These are phyloP conservation scores for Nudaria mundana DNA, from an alignment of 2,888 invertebrate genomes.

Conservation along the genomic window DNA sequence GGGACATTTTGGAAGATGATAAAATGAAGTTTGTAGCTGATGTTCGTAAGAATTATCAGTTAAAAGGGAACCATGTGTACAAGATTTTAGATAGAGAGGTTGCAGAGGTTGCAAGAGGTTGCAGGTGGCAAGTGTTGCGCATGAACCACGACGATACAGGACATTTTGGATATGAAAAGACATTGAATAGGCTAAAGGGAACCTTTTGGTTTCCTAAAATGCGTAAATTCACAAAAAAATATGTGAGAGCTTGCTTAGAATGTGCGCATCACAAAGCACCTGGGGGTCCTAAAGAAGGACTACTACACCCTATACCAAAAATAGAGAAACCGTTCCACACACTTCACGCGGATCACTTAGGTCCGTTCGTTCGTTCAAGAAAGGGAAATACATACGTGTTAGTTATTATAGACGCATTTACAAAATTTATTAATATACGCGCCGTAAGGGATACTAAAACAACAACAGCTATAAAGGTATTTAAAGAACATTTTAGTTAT, in stretches of 20 bases:
- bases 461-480: background rate
- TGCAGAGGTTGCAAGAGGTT: constrained; percentile 3
- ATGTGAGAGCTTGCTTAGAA: no score
- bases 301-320: constrained; percentile 9
- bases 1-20: background rate
- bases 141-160: constrained; percentile 47
- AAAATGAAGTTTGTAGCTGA: background rate
- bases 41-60: constrained; percentile 6
- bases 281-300: constrained; percentile 3
- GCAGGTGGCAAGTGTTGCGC: constrained; percentile 37
- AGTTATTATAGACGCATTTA: constrained; percentile 6
- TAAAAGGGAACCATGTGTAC: constrained; percentile 3
- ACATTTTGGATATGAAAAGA: constrained; percentile 8
- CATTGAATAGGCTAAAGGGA: background rate
- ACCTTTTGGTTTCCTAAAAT: constrained; percentile 12
- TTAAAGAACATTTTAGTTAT: constrained; percentile 3
- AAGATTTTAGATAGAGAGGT: background rate
- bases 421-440: constrained; percentile 6
- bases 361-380: constrained; percentile 11
- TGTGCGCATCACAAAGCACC: constrained; percentile 7
- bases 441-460: constrained; percentile 8
- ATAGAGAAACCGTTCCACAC: constrained; percentile 7
- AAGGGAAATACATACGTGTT: constrained; percentile 6
- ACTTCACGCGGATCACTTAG: constrained; percentile 7
- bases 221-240: constrained; percentile 1